Evolutionary conservation across 2,888 invertebrate genomes (phyloP).

Genomic region (Zaprionus obscuricornis): DNA sequence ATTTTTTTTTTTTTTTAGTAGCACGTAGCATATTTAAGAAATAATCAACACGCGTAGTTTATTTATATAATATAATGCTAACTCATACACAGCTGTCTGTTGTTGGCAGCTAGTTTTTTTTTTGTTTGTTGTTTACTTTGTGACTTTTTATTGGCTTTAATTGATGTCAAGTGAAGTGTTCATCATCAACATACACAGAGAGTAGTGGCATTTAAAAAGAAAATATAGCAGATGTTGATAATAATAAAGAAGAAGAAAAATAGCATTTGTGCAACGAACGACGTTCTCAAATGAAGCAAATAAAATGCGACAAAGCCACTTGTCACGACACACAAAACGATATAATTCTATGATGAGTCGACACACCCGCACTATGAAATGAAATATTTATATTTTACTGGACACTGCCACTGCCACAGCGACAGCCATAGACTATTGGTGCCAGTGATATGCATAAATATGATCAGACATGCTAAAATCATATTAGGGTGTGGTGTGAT

Average conservation of each 20-base stretch:
- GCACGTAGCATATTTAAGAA: background rate
- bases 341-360: too few species aligned
- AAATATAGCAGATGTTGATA: background rate
- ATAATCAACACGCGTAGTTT: background rate
- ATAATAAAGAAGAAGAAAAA: too few species aligned
- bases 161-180: slow-evolving; percentile 65
- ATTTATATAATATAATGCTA: too few species aligned
- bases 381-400: slow-evolving; percentile 44
- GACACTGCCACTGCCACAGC: too few species aligned
- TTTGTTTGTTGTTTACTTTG: slow-evolving; percentile 17
- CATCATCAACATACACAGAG: too few species aligned
- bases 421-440: too few species aligned
- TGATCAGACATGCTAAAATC: slow-evolving; percentile 61
- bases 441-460: slow-evolving; percentile 53
- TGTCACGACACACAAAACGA: too few species aligned
- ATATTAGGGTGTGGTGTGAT: slow-evolving; percentile 65
- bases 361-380: slow-evolving; percentile 46
- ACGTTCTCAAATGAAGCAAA: slow-evolving; percentile 11
- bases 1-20: slow-evolving; percentile 4
- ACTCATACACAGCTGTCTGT: too few species aligned
- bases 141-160: slow-evolving; percentile 61
- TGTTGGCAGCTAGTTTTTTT: too few species aligned
- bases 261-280: slow-evolving; percentile 25
- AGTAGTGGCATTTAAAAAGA: background rate
- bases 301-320: slow-evolving; percentile 31